A percentile compares a stretch with the other conserved stretches of the same genome.
Evolutionary conservation across 2,888 invertebrate species (phyloP).

Genomic region (Dascillus cervinus): DNA sequence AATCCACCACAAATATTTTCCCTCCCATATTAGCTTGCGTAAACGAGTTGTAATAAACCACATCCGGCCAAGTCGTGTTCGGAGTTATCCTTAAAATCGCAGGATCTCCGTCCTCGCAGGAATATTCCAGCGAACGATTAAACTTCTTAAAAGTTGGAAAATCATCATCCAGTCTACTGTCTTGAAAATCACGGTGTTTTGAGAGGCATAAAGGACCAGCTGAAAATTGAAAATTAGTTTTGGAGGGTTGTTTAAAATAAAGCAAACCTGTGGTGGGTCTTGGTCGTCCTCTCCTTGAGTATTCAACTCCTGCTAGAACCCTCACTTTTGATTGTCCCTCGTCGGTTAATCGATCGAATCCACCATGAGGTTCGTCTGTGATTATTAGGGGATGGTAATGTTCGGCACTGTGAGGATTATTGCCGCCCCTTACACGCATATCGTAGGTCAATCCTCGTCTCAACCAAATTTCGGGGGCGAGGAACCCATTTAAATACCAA

Average conservation of each 20-base stretch:
- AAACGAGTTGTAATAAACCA: constrained; percentile 89
- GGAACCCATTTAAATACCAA: constrained; percentile 89
- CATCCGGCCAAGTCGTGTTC: constrained; percentile 84
- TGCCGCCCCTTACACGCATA: constrained; percentile 76
- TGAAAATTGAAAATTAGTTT: constrained; percentile 22
- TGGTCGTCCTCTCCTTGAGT: constrained; percentile 73
- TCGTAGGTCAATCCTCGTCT: constrained; percentile 78
- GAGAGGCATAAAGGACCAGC: constrained; percentile 76
- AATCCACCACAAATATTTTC: constrained; percentile 85
- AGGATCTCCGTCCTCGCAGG: constrained; percentile 64
- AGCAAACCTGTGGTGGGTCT: constrained; percentile 62
- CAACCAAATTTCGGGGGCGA: constrained; percentile 82
- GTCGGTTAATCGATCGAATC: constrained; percentile 66
- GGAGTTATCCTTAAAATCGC: constrained; percentile 74
- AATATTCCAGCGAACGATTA: constrained; percentile 65
- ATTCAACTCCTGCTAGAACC: constrained; percentile 72
- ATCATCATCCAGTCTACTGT: constrained; percentile 71
- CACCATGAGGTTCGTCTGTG: constrained; percentile 77
- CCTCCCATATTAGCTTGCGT: constrained; percentile 93
- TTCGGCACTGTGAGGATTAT: constrained; percentile 78
- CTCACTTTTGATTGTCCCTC: constrained; percentile 62
- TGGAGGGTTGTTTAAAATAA: no score
- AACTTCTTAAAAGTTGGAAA: constrained; percentile 75
- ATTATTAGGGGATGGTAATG: constrained; percentile 87
- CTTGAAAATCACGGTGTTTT: constrained; percentile 55